Evolutionary conservation across 1,140 invertebrate genomes (phyloP).

Genomic region (Spodoptera litura): DNA sequence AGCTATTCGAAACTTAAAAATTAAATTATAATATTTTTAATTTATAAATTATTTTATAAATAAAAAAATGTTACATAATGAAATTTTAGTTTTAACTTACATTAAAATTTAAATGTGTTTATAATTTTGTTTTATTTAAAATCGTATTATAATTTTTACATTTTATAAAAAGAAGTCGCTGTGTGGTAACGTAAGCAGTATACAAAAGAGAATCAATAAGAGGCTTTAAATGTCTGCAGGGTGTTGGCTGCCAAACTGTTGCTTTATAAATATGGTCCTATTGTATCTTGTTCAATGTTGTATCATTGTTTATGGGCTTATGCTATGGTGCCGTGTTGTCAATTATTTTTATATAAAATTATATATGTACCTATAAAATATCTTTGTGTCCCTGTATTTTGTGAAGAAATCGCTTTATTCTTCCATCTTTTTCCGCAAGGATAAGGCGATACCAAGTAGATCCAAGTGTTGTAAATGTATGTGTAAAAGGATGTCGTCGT

Average conservation of each 20-base stretch:
- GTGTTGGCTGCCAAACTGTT: constrained; percentile 80
- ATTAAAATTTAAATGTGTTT: too few species aligned
- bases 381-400: constrained; percentile 35
- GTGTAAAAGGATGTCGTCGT: constrained; percentile 63
- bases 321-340: constrained; percentile 61
- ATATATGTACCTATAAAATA: constrained; percentile 43
- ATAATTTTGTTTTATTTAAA: too few species aligned
- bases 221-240: constrained; percentile 84
- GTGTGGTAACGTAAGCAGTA: constrained; percentile 71
- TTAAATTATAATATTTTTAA: neutral
- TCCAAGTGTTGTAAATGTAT: constrained; percentile 79
- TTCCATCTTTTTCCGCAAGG: constrained; percentile 21
- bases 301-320: constrained; percentile 67
- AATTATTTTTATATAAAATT: constrained; percentile 34
- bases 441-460: constrained; percentile 75
- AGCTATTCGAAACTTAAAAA: neutral
- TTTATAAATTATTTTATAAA: too few species aligned
- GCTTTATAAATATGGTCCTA: constrained; percentile 50
- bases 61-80: too few species aligned
- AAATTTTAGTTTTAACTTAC: too few species aligned
- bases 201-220: constrained; percentile 51
- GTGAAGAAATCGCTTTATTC: constrained; percentile 41
- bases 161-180: constrained; percentile 59
- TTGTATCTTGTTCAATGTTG: constrained; percentile 62
- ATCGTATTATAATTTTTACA: too few species aligned